A percentile compares a stretch with the other conserved stretches of the same genome.
Evolutionary conservation across 2,797 vertebrate genomes (phyloP).

Genomic region (Eurystomus glaucurus): DNA sequence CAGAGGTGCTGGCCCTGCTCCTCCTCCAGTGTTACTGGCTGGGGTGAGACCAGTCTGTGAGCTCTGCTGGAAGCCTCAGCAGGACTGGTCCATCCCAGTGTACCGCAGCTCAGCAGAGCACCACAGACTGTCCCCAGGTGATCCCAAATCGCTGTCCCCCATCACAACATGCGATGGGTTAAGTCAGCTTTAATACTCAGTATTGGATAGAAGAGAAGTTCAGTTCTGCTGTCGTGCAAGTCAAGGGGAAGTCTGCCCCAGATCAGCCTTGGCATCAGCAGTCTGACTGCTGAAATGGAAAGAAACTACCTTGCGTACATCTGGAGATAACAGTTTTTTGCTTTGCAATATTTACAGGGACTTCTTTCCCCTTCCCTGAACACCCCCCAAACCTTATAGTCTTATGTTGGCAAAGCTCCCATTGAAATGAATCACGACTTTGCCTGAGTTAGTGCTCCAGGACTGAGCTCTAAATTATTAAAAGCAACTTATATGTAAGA

Average conservation of each 20-base stretch:
- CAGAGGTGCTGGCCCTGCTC: not conserved
- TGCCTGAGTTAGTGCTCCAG: conserved; percentile 7
- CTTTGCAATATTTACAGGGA: conserved; percentile 28
- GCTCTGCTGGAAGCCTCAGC: not conserved
- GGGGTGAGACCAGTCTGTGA: not conserved
- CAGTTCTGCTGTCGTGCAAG: not conserved
- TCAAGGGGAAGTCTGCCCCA: not conserved
- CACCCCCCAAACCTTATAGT: not conserved
- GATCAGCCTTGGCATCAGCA: not conserved
- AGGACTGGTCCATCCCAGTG: not conserved
- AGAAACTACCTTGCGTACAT: not conserved
- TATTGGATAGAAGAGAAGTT: not conserved
- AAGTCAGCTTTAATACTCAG: not conserved
- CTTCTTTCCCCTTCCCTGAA: conserved; percentile 7
- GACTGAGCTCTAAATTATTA: conserved; percentile 47
- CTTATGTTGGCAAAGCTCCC: conserved; percentile 30
- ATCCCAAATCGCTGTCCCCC: not conserved
- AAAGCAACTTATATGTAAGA: not conserved
- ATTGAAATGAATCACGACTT: conserved; percentile 15
- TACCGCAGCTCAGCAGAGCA: not conserved
- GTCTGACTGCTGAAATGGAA: not conserved
- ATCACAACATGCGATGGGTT: not conserved
- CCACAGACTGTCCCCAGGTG: not conserved
- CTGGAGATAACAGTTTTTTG: not conserved
- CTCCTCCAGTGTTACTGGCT: not conserved